Conservation (phyloP, 2,797 vertebrate species). For the Xenopus petersii region DNA sequence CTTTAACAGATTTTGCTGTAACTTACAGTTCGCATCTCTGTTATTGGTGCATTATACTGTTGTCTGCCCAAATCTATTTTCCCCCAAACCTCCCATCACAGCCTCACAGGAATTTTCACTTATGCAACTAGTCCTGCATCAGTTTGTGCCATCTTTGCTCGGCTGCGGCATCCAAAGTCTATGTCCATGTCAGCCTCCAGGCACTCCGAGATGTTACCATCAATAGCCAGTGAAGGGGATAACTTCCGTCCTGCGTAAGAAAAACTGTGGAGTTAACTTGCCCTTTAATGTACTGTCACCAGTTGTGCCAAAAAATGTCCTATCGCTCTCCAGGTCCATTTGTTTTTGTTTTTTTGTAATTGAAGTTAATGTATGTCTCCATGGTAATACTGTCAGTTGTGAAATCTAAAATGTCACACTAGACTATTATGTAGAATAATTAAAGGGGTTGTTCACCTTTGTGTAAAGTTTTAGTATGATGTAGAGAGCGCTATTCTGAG, state of each 20-base stretch:
- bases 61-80: slow-evolving; percentile 71
- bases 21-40: slow-evolving; percentile 58
- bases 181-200: slow-evolving; percentile 80
- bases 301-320: slow-evolving; percentile 4
- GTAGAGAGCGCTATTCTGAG: too few relatives aligned
- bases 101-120: slow-evolving; percentile 82
- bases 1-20: slow-evolving; percentile 14
- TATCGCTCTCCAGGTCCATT: slow-evolving; percentile 11
- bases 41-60: slow-evolving; percentile 70
- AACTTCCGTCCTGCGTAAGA: slow-evolving; percentile 84
- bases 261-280: slow-evolving; percentile 62
- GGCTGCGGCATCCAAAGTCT: slow-evolving; percentile 81
- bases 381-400: slow-evolving; percentile 20
- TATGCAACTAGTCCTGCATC: slow-evolving; percentile 77
- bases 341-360: background rate
- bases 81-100: slow-evolving; percentile 64
- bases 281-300: slow-evolving; percentile 55
- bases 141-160: slow-evolving; percentile 76
- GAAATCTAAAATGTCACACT: slow-evolving; percentile 7
- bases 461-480: too few relatives aligned
- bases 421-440: too few relatives aligned
- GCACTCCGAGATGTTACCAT: slow-evolving; percentile 80
- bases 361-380: background rate
- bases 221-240: slow-evolving; percentile 78
- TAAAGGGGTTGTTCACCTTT: too few relatives aligned